Evolutionary conservation across 1,140 invertebrate genomes (phyloP), one percentile per base, ranked within the genome.

Genomic region (Asbolus verrucosus): DNA sequence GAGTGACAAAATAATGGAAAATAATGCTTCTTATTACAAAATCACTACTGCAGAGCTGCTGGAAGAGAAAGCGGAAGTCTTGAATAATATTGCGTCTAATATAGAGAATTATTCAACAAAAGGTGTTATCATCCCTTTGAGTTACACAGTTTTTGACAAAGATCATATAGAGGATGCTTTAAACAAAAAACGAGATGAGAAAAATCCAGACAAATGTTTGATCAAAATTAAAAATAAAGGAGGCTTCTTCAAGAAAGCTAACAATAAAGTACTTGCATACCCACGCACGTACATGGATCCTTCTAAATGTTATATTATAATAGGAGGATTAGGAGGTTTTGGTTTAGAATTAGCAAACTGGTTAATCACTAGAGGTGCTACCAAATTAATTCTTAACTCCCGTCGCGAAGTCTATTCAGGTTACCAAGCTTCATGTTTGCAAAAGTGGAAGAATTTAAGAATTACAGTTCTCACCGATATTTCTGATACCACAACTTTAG

Each of bases 11-110:
- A 80, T 98, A 1, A 98, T 99, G 84, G 82, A 98, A 73, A 98
- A 96, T 78, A 98, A 99, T 79, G 94, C 94, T 1, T 91, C 93
- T 9, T 97, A 99, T 88, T 96, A 98, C 83, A 97, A 97, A 67
- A 97, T 99, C 77, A 83, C 98, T 1, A 81, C 98, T 70, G 97
- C 98, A 84, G 91, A 93, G 9, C 83, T 98, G n/a, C 95, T 97
- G 82, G 90, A 91, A 33, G 94, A 93, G 61, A 95, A 94, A 82
- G 81, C 81, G 30, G 86, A 86, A 72, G 89, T 97, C 3, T 89
- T 91, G 1, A 80, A 83, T 9, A 85, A 97, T 14, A 86, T 98
- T 0, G 85, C 83, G 11, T 88, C 95, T 65, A 96, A 96, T 41
- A 93, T 98, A 50, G 85, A 88, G 65, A 87, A 81, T 67, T 84